Conservation (phyloP, 2,888 invertebrate genomes). For the Pristionchus fissidentatus region DNA sequence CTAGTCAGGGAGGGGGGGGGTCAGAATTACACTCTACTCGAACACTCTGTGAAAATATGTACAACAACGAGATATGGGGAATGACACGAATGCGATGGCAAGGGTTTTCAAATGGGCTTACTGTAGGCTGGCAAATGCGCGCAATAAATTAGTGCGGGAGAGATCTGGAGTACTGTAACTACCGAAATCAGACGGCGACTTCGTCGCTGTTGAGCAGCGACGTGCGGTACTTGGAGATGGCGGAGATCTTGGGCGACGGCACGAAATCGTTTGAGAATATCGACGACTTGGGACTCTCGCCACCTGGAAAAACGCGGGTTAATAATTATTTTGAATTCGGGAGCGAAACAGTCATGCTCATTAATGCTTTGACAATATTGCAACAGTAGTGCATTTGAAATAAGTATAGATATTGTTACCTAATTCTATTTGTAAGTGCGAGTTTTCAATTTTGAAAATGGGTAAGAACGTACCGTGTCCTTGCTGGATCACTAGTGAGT, state of each 20-base stretch:
- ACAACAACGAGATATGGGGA: constrained; percentile 40
- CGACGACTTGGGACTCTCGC: constrained; percentile 45
- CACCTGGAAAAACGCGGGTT: neutral
- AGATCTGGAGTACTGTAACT: neutral
- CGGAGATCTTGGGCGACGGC: constrained; percentile 42
- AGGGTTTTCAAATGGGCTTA: neutral
- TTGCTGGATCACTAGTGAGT: constrained; percentile 41
- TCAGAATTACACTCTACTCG: constrained; percentile 4
- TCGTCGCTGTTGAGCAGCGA: constrained; percentile 38
- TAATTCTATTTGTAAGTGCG: neutral
- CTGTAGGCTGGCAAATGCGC: neutral
- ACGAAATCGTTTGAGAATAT: constrained; percentile 44
- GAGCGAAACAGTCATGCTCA: too few relatives aligned
- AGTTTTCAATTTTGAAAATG: neutral
- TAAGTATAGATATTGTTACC: neutral
- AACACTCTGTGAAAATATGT: constrained; percentile 22
- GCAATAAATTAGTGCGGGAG: constrained; percentile 19
- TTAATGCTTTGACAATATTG: neutral
- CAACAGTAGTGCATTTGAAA: neutral
- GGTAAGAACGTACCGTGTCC: constrained; percentile 36
- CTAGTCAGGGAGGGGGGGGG: constrained; percentile 4
- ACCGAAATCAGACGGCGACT: constrained; percentile 44
- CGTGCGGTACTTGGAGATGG: constrained; percentile 9
- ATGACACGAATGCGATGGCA: neutral
- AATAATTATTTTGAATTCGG: neutral